Conservation (phyloP, 2,888 invertebrate species). For the Corbicula japonica region DNA sequence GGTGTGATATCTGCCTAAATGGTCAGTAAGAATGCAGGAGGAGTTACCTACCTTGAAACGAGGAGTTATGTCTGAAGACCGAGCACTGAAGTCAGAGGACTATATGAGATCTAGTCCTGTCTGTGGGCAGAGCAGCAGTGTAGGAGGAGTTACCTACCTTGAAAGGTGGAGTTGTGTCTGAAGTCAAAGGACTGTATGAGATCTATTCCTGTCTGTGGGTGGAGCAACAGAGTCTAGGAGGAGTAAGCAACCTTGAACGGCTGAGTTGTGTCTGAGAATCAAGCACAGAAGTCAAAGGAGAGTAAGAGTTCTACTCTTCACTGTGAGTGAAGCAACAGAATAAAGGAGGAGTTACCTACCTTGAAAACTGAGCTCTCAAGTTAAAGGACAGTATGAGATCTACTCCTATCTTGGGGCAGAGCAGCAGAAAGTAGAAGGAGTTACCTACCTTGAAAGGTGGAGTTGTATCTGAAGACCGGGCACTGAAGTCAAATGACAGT, state of each 20-base stretch:
- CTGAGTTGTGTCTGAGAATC: no score
- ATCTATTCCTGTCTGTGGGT: constrained; percentile 87
- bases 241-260: no score
- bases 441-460: constrained; percentile 86
- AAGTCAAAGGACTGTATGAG: constrained; percentile 87
- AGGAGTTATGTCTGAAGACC: constrained; percentile 63
- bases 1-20: no score
- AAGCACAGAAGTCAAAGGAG: no score
- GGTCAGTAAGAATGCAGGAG: neutral
- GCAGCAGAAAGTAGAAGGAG: neutral
- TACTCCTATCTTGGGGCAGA: no score
- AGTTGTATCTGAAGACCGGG: constrained; percentile 84
- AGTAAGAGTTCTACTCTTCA: no score
- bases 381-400: no score
- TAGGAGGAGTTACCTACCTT: constrained; percentile 86
- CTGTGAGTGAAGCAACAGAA: no score
- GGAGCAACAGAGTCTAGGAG: constrained; percentile 86
- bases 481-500: constrained; percentile 87
- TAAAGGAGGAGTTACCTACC: no score
- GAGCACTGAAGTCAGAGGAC: constrained; percentile 87
- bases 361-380: no score
- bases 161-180: constrained; percentile 86
- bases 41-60: neutral
- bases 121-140: constrained; percentile 86
- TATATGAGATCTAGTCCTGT: constrained; percentile 86